Evolutionary conservation across 2,888 invertebrate species (phyloP).

Genomic region (Drosophila sordidapex): DNA sequence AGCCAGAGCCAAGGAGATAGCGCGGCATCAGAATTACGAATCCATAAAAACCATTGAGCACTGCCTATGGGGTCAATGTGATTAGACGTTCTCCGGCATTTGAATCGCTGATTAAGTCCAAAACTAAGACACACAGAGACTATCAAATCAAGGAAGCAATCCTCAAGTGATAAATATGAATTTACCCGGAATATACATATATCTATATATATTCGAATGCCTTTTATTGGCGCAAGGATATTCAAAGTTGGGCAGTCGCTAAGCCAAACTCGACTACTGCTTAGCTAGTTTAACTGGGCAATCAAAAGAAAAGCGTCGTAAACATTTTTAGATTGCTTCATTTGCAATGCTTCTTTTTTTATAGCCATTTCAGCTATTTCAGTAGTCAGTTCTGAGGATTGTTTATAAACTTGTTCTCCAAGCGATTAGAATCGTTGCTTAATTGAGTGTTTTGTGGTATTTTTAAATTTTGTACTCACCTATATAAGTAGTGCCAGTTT

Average conservation of each 20-base stretch:
- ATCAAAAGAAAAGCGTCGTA: conserved; percentile 19
- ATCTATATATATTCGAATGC: background rate
- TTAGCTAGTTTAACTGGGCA: conserved; percentile 34
- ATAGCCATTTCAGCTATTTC: conserved; percentile 3
- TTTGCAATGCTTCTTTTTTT: background rate
- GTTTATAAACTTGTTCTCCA: conserved; percentile 21
- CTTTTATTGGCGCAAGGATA: conserved; percentile 13
- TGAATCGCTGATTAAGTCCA: conserved; percentile 37
- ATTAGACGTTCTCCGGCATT: conserved; percentile 26
- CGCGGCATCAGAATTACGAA: conserved; percentile 32
- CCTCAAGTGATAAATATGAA: conserved; percentile 10
- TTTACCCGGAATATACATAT: background rate
- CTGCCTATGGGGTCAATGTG: conserved; percentile 33
- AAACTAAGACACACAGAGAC: background rate
- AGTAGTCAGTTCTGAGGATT: conserved; percentile 28
- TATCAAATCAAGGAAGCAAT: background rate
- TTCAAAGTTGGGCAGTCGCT: conserved; percentile 28
- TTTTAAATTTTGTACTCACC: conserved; percentile 50
- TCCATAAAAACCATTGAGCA: conserved; percentile 29
- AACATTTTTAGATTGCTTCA: conserved; percentile 20
- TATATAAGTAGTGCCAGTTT: conserved; percentile 47
- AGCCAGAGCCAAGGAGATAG: conserved; percentile 30
- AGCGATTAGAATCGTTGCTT: background rate
- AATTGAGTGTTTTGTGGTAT: background rate
- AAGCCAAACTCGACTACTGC: conserved; percentile 21